These are phyloP conservation scores for Bagarius yarrelli DNA, from an alignment of 2,113 vertebrate genomes.

Conservation along the genomic window DNA sequence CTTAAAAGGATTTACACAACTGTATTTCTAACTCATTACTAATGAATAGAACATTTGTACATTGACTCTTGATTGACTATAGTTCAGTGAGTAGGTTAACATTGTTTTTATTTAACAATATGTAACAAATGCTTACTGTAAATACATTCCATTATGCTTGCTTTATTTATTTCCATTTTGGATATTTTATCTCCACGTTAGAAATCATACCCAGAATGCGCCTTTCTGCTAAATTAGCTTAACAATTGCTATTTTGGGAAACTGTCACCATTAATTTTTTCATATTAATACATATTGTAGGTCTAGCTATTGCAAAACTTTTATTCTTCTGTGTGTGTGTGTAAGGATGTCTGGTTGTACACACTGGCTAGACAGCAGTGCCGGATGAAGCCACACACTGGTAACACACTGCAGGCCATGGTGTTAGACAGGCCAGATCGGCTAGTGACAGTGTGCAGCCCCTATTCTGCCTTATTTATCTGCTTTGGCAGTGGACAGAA, in stretches of 20 bases:
- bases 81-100: slow-evolving; percentile 18
- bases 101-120: slow-evolving; percentile 55
- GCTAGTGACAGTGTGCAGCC: slow-evolving; percentile 68
- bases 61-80: slow-evolving; percentile 64
- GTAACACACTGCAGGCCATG: slow-evolving; percentile 67
- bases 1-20: slow-evolving; percentile 60
- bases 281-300: neutral
- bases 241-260: slow-evolving; percentile 4
- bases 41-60: slow-evolving; percentile 45
- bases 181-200: neutral
- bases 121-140: slow-evolving; percentile 51
- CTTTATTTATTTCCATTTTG: slow-evolving; percentile 6
- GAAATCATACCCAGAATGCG: slow-evolving; percentile 1
- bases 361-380: slow-evolving; percentile 36
- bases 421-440: slow-evolving; percentile 70
- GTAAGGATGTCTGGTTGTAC: slow-evolving; percentile 7
- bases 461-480: slow-evolving; percentile 74
- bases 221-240: neutral
- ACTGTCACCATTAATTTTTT: neutral
- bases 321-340: neutral
- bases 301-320: neutral
- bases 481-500: slow-evolving; percentile 69
- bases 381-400: slow-evolving; percentile 57
- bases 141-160: slow-evolving; percentile 10
- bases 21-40: slow-evolving; percentile 58